phyloP scores from a whole-genome alignment of 2,113 vertebrate genomes.

The Melospiza melodia region DNA sequence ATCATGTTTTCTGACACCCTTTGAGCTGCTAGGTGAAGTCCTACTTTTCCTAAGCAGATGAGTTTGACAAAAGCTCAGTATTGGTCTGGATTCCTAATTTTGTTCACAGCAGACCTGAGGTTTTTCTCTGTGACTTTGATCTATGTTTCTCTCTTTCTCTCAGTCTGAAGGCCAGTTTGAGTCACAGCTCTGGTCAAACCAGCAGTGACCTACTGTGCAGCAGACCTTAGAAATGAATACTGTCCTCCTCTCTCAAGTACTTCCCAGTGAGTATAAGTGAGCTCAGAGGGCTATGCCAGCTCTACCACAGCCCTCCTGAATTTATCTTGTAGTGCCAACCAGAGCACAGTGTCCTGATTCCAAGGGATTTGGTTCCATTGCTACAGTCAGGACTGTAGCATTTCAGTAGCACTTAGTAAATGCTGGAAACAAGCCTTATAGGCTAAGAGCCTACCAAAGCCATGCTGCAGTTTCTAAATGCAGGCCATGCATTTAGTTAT shows the following conservation, averaged over 20 bases:
- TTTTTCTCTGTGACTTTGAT: not conserved
- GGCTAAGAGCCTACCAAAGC: conserved; percentile 4
- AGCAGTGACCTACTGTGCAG: not conserved
- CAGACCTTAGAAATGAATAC: not conserved
- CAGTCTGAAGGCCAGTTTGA: conserved; percentile 39
- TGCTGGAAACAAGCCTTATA: not conserved
- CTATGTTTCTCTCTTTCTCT: not conserved
- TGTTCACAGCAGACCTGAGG: not conserved
- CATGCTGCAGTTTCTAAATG: not conserved
- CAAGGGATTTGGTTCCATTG: not conserved
- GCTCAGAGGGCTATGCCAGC: not conserved
- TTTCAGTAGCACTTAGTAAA: conserved; percentile 20
- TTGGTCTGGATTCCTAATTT: not conserved
- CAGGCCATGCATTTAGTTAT: not conserved
- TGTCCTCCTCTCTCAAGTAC: not conserved
- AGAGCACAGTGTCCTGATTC: not conserved
- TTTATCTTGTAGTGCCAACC: not conserved
- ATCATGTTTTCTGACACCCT: not conserved
- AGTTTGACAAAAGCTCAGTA: not conserved
- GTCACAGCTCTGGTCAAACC: conserved; percentile 11
- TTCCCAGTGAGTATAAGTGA: not conserved
- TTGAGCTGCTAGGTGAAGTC: not conserved
- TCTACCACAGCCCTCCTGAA: not conserved
- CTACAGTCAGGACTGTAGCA: not conserved
- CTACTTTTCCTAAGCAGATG: conserved; percentile 9